Evolutionary conservation across 2,113 vertebrate species (phyloP).

Genomic region (Cololabis saira): DNA sequence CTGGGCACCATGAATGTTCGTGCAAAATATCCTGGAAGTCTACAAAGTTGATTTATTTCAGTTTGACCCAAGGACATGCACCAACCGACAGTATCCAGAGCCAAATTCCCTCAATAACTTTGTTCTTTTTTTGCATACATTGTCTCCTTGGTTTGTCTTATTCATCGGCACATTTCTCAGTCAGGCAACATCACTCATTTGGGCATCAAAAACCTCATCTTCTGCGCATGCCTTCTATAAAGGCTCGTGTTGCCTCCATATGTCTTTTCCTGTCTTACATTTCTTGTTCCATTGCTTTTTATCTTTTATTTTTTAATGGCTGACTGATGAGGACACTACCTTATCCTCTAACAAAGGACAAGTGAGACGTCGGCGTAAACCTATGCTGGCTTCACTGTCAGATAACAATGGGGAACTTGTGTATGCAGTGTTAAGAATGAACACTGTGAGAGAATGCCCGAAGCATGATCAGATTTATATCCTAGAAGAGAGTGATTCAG

Average conservation of each 20-base stretch:
- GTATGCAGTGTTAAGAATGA: conserved; percentile 30
- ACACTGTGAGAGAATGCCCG: conserved; percentile 51
- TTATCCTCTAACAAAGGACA: conserved; percentile 27
- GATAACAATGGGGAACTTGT: conserved; percentile 13
- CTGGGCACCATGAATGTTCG: neutral
- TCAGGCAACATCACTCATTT: conserved; percentile 12
- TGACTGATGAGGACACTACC: conserved; percentile 17
- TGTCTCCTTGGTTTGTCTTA: conserved; percentile 22
- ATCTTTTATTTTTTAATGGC: conserved; percentile 13
- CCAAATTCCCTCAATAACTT: conserved; percentile 17
- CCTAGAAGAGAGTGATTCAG: conserved; percentile 26
- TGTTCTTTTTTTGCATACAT: conserved; percentile 54
- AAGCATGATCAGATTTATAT: conserved; percentile 55
- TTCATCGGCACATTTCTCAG: conserved; percentile 22
- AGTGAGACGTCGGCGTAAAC: conserved; percentile 24
- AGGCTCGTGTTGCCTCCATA: conserved; percentile 2
- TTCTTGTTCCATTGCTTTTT: conserved; percentile 19
- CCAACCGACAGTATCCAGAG: neutral
- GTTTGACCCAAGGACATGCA: neutral
- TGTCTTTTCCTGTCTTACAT: conserved; percentile 35
- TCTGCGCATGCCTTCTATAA: conserved; percentile 49
- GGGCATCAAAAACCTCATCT: conserved; percentile 5
- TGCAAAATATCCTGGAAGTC: neutral
- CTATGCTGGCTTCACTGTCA: conserved; percentile 13
- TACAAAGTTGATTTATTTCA: neutral